Evolutionary conservation across 92 coral and sea anemone genomes (phyloP).

Genomic region (Metridium senile): DNA sequence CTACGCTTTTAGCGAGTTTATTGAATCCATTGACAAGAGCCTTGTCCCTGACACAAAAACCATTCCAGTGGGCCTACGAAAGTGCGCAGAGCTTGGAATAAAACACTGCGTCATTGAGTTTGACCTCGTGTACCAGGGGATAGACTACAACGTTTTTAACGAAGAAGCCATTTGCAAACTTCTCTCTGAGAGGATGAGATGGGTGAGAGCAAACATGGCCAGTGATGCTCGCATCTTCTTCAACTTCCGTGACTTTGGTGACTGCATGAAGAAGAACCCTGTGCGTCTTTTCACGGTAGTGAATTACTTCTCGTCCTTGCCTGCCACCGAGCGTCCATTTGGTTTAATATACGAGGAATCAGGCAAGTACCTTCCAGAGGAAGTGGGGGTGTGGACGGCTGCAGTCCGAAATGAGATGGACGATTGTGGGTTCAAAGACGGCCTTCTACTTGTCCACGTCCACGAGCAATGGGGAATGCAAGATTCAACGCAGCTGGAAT

Average conservation of each 20-base stretch:
- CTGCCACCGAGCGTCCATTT: constrained; percentile 60
- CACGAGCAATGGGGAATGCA: constrained; percentile 79
- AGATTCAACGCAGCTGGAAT: constrained; percentile 65
- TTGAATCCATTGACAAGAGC: constrained; percentile 62
- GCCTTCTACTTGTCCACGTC: constrained; percentile 74
- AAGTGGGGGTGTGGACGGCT: constrained; percentile 74
- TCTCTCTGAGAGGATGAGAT: constrained; percentile 43
- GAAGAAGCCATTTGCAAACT: constrained; percentile 53
- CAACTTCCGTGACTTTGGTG: constrained; percentile 76
- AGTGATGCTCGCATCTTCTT: constrained; percentile 58
- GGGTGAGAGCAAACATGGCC: constrained; percentile 69
- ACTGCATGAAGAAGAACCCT: constrained; percentile 55
- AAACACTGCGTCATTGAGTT: constrained; percentile 64
- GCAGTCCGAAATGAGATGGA: constrained; percentile 67
- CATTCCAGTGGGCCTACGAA: constrained; percentile 70
- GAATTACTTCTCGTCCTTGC: constrained; percentile 50
- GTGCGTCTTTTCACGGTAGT: constrained; percentile 60
- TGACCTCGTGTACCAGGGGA: constrained; percentile 75
- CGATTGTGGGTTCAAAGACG: constrained; percentile 51
- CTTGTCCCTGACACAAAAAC: constrained; percentile 51
- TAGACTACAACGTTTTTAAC: constrained; percentile 67
- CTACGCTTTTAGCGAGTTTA: constrained; percentile 82
- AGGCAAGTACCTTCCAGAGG: constrained; percentile 73
- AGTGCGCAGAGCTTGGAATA: constrained; percentile 69
- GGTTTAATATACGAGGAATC: constrained; percentile 69